Evolutionary conservation across 2,113 vertebrate species (phyloP), one percentile per base, ranked within the genome.

Genomic region (Gasterosteus nipponicus): DNA sequence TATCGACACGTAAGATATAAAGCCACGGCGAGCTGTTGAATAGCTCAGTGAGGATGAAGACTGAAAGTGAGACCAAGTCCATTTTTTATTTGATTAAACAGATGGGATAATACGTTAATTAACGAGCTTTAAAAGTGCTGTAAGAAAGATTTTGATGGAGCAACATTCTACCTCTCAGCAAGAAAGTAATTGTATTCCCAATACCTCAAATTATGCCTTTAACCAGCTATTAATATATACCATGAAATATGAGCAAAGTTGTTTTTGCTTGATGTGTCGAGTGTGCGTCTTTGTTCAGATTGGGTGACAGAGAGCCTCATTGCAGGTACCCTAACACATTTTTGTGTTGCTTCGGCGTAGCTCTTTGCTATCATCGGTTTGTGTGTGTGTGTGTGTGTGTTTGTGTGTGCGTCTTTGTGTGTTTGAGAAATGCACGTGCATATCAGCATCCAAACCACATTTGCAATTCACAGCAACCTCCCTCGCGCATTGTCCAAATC

Each of bases 391-490:
- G 26, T 49, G 47, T 70, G 26, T 46, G 18, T 56, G 19, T 54
- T 11, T 41, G 8, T 33, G 15, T 53, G n/a, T 70, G 51, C 81
- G 33, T 78, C 29, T 60, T 16, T 67, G 62, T 33, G 57, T 77
- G 67, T 69, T 67, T 78, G 67, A 60, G 69, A 11, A 10, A 75
- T n/a, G 59, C 77, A 87, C 38, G 69, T 88, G 86, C 77, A 47
- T 53, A 76, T 83, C 78, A 81, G 81, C 81, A 73, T 76, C 77
- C 58, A 42, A 78, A 26, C 56, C 73, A 26, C 81, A 87, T 89
- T 89, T 90, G 86, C 85, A 89, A 89, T 89, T 86, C 89, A 83
- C 80, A 87, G 86, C 75, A 84, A 80, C 87, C 77, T 91, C 83
- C 84, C 81, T 85, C 56, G 73, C 67, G 47, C 84, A 87, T 88